A percentile compares a stretch with the other conserved stretches of the same genome.
Conservation (phyloP, 2,888 invertebrate genomes). For the Bellardia bayeri region DNA sequence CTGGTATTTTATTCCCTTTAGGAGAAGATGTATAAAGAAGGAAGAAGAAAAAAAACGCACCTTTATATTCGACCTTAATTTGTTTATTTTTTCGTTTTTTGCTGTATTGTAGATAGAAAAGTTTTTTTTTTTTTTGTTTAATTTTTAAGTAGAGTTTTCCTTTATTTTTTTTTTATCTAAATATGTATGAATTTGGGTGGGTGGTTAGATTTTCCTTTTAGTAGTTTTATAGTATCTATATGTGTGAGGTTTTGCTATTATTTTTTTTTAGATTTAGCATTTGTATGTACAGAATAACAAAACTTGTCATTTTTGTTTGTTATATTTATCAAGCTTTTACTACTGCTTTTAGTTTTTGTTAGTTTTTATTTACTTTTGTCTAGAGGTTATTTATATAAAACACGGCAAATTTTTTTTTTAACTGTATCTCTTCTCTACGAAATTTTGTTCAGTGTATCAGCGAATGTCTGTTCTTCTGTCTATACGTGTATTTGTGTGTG, state of each 20-base stretch:
- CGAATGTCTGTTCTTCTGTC: neutral
- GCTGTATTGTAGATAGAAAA: conserved; percentile 27
- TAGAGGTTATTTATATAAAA: conserved; percentile 45
- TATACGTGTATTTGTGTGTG: conserved; percentile 32
- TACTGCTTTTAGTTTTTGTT: conserved; percentile 59
- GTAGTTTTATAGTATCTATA: conserved; percentile 29
- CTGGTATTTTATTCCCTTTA: conserved; percentile 1
- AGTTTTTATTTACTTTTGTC: conserved; percentile 2
- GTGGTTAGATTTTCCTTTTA: conserved; percentile 75
- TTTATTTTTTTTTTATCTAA: conserved; percentile 41
- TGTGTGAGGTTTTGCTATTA: conserved; percentile 53
- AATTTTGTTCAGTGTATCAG: neutral
- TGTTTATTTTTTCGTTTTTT: conserved; percentile 17
- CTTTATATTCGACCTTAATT: conserved; percentile 75
- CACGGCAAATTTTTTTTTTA: conserved; percentile 26
- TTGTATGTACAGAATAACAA: conserved; percentile 44
- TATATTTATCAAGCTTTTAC: conserved; percentile 65
- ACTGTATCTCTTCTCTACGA: conserved; percentile 18
- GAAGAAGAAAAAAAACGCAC: conserved; percentile 63
- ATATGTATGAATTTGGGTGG: conserved; percentile 59
- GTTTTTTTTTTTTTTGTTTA: conserved; percentile 20
- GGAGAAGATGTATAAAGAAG: neutral
- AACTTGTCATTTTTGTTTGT: conserved; percentile 1
- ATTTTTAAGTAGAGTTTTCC: neutral
- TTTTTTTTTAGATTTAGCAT: neutral